phyloP scores from a whole-genome alignment of 2,888 invertebrate genomes.

The Rhimphoctona megacephalus region DNA sequence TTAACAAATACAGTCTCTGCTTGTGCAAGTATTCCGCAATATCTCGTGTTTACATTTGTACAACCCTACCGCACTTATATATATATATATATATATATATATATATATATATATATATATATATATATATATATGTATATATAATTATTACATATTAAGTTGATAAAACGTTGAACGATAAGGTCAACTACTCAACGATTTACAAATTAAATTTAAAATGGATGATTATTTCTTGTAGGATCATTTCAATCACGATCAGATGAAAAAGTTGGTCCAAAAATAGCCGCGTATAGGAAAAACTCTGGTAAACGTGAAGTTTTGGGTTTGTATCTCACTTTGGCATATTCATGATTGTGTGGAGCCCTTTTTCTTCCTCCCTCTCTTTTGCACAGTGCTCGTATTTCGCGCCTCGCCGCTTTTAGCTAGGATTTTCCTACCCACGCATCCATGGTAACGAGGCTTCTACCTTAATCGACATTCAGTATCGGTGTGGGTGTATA shows the following conservation, averaged over 20 bases:
- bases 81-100: no score
- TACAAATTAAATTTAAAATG: background rate
- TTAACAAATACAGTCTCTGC: background rate
- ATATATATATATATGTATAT: no score
- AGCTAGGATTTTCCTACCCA: constrained; percentile 22
- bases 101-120: no score
- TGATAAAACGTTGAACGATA: background rate
- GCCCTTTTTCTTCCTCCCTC: constrained; percentile 2
- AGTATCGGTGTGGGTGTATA: constrained; percentile 43
- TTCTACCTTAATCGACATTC: constrained; percentile 59
- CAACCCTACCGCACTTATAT: no score
- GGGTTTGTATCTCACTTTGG: background rate
- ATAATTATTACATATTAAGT: background rate
- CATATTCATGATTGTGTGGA: background rate
- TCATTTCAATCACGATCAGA: background rate
- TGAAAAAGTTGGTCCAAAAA: background rate
- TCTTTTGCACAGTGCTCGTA: constrained; percentile 1
- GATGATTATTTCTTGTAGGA: background rate
- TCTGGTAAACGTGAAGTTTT: background rate
- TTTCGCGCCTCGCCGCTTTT: constrained; percentile 4
- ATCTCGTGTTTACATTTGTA: no score
- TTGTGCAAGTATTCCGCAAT: background rate
- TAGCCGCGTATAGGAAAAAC: background rate
- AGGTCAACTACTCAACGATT: background rate
- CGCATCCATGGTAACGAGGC: constrained; percentile 23